Percentiles rank a stretch among this genome's conserved stretches.
Evolutionary conservation across 2,888 invertebrate species (phyloP).

Genomic region (Chymomyza fuscimana): DNA sequence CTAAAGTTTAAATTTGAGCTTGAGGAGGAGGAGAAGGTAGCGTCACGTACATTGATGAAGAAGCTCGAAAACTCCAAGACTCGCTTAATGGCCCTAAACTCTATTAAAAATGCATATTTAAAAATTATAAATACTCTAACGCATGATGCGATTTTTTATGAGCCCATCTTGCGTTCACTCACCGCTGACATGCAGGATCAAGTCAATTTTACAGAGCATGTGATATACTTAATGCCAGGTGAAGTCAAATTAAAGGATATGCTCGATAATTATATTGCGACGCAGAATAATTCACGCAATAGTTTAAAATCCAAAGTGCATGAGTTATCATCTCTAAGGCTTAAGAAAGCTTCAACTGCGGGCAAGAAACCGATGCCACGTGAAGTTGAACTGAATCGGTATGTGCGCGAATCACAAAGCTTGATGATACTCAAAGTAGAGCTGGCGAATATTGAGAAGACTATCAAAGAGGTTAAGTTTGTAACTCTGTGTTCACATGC

Average conservation of each 20-base stretch:
- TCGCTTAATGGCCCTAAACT: conserved; percentile 75
- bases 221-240: conserved; percentile 76
- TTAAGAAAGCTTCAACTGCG: neutral
- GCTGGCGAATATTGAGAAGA: conserved; percentile 72
- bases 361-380: conserved; percentile 21
- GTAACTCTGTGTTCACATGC: conserved; percentile 76
- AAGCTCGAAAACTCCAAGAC: conserved; percentile 77
- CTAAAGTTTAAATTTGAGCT: conserved; percentile 61
- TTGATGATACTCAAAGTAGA: conserved; percentile 75
- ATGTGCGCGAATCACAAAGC: conserved; percentile 77
- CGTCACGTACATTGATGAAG: conserved; percentile 67
- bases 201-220: conserved; percentile 74
- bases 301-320: conserved; percentile 65
- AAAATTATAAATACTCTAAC: conserved; percentile 74
- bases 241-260: conserved; percentile 69
- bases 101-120: conserved; percentile 75
- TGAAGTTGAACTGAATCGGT: conserved; percentile 67
- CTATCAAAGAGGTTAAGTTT: conserved; percentile 77
- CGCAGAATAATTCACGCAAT: conserved; percentile 69
- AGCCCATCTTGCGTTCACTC: no score
- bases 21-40: conserved; percentile 64
- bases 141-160: conserved; percentile 60
- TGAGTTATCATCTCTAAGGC: conserved; percentile 58
- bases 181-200: conserved; percentile 76
- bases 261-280: conserved; percentile 50